Percentiles rank a stretch among this genome's conserved stretches.
Conservation (phyloP, 2,888 invertebrate genomes). For the Mactromeris polynyma region DNA sequence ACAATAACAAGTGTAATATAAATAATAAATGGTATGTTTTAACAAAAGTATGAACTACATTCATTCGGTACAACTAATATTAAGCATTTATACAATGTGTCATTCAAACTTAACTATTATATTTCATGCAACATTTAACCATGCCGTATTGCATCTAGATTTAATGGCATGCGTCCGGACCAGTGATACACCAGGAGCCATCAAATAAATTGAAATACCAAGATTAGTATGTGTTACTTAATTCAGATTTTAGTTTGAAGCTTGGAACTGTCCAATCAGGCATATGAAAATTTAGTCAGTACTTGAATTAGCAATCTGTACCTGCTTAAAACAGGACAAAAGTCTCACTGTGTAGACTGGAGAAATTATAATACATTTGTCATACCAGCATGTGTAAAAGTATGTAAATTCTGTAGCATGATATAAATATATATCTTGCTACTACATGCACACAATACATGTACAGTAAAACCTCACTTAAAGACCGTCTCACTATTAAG, state of each 20-base stretch:
- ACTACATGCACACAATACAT: not conserved
- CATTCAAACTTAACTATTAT: not conserved
- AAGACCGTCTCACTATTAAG: no score
- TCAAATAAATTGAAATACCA: not conserved
- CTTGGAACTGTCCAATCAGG: no score
- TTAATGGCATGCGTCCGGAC: not conserved
- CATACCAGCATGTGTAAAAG: not conserved
- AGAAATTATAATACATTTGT: not conserved
- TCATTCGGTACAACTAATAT: no score
- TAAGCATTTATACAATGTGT: no score
- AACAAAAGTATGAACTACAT: no score
- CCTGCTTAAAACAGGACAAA: no score
- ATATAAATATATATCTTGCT: not conserved
- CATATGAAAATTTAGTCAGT: no score
- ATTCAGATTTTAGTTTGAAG: not conserved
- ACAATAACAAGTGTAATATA: no score
- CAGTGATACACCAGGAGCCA: not conserved
- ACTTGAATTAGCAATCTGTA: no score
- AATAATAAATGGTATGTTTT: no score
- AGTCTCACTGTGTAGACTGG: not conserved
- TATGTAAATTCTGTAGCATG: no score
- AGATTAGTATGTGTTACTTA: not conserved
- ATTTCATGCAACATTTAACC: not conserved
- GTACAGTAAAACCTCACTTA: no score
- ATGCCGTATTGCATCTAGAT: not conserved